Base-by-base conservation (phyloP, 2,888 invertebrate species). In the Altica lythri region DNA sequence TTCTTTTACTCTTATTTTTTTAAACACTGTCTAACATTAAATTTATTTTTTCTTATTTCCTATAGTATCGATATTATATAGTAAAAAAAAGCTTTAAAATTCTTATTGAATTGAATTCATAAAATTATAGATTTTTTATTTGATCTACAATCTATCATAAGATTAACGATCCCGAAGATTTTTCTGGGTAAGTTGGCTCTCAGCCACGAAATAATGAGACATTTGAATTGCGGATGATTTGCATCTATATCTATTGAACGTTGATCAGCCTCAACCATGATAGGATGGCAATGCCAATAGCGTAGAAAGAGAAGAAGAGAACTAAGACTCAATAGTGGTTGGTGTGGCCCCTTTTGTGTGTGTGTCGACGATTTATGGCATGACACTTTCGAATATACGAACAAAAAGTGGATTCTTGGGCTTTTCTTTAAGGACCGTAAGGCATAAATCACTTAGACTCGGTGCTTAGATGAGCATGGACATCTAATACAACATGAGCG, bases 361-460 rank as follows among this genome's bases (percentile, higher is more conserved):
- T 71, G 67, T 67, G 61, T 13, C 12, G 49, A 73, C 70, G 73
- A 75, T 75, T 75, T 75, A 76, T 76, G 74, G 74, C 71, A 74
- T 75, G 75, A 76, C 75, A 76, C 74, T 75, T 75, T 75, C 73
- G 72, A 74, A 74, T 74, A 72, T 59, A 60, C 73, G 72, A 70
- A 71, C 74, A 75, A 74, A 75, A 75, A 75, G 73, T 72, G 70
- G 74, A 72, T 74, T 75, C 75, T 74, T 73, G 73, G 73, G 72
- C 74, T 72, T 74, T 75, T 75, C 74, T 73, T 74, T 72, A 73
- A 74, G 71, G 74, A 72, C 73, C 72, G 74, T 71, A 74, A 64
- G 75, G 74, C 72, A 75, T 75, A 75, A 75, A 75, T 75, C 75
- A 75, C 74, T 70, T 68, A 66, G 66, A 61, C 67, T 67, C 65